Conservation (phyloP, 2,888 invertebrate species). For the Thera obeliscata region DNA sequence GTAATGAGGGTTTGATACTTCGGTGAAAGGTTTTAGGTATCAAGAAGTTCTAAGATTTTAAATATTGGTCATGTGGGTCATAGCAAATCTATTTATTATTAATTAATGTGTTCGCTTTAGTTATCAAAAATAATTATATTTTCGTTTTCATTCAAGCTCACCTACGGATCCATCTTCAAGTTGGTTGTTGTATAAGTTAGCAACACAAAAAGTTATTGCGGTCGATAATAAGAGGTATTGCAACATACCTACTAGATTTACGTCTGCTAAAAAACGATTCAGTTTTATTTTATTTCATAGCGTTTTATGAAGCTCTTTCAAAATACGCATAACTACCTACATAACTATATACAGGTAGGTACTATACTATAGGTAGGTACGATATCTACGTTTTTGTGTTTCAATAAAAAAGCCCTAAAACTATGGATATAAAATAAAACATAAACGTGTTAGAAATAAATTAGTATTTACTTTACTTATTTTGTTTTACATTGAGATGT, state of each 20-base stretch:
- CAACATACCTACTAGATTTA: slow-evolving; percentile 21
- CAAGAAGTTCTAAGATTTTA: too few species aligned
- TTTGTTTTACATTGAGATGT: slow-evolving; percentile 32
- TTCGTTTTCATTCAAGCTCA: slow-evolving; percentile 3
- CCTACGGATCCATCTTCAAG: slow-evolving; percentile 21
- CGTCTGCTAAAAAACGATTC: slow-evolving; percentile 8
- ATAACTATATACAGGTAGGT: not conserved
- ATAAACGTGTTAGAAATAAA: slow-evolving; percentile 21
- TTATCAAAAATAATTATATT: too few species aligned
- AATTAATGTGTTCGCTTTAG: too few species aligned
- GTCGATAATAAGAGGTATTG: slow-evolving; percentile 22
- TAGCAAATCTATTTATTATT: too few species aligned
- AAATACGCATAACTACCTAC: not conserved
- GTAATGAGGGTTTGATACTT: too few species aligned
- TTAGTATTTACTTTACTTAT: slow-evolving; percentile 19
- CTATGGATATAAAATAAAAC: slow-evolving; percentile 10
- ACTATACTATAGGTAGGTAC: not conserved
- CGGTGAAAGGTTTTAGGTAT: too few species aligned
- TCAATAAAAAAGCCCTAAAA: not conserved
- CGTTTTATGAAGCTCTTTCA: slow-evolving; percentile 13
- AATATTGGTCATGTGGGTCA: too few species aligned
- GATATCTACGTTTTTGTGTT: not conserved
- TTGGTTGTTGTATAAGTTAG: slow-evolving; percentile 8
- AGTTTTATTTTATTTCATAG: not conserved
- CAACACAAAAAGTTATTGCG: slow-evolving; percentile 18